These are phyloP conservation scores for Eupithecia subfuscata DNA, from an alignment of 2,888 invertebrate species.

Conservation along the genomic window DNA sequence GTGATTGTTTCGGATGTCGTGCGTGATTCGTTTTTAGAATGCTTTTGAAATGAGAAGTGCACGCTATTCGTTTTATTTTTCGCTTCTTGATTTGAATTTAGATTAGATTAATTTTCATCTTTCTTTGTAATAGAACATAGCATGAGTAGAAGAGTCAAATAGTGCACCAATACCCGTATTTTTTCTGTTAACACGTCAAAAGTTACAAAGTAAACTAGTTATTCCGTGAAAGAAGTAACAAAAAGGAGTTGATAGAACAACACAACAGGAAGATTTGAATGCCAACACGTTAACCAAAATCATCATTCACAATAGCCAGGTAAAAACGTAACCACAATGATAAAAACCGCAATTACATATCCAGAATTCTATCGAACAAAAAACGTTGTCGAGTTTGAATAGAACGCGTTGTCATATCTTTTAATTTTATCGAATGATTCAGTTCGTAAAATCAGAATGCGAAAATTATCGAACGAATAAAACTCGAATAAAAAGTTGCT, in stretches of 20 bases:
- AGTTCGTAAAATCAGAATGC: conserved; percentile 7
- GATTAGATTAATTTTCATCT: conserved; percentile 1
- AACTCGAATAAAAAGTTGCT: conserved; percentile 4
- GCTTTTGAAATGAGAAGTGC: conserved; percentile 14
- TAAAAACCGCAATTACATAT: conserved; percentile 43
- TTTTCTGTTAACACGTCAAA: neutral
- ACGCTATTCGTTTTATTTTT: neutral
- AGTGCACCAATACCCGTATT: neutral
- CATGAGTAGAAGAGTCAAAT: neutral
- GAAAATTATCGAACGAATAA: conserved; percentile 11
- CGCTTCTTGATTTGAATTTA: conserved; percentile 4
- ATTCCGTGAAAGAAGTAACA: neutral
- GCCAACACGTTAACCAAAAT: conserved; percentile 39
- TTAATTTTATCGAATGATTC: conserved; percentile 36
- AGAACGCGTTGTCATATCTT: conserved; percentile 40
- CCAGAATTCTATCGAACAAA: conserved; percentile 40
- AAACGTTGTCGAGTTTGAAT: conserved; percentile 41
- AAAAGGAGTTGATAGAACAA: neutral
- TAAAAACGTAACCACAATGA: conserved; percentile 41
- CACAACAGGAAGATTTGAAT: conserved; percentile 31
- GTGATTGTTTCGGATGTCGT: conserved; percentile 36
- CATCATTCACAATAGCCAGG: conserved; percentile 39
- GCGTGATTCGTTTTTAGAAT: conserved; percentile 24
- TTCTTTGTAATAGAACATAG: conserved; percentile 3
- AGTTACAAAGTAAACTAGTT: neutral